Evolutionary conservation across 2,888 invertebrate species (phyloP).

Genomic region (Trissoscelio sp.): DNA sequence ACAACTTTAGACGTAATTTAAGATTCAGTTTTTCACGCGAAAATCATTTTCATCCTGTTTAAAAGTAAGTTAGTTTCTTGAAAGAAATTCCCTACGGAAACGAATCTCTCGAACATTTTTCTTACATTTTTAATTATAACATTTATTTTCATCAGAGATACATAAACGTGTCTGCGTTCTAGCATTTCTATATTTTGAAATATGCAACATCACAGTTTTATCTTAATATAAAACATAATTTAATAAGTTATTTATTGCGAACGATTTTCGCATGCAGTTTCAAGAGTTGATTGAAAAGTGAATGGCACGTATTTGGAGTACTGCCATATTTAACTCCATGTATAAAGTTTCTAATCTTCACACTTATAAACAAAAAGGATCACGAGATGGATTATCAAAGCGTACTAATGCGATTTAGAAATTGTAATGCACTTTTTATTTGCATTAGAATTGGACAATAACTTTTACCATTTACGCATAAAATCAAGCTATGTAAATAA

Average conservation of each 20-base stretch:
- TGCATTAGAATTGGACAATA: background rate
- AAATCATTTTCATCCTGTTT: background rate
- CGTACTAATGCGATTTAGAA: slow-evolving; percentile 30
- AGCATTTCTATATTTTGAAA: no score
- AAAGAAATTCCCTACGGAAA: background rate
- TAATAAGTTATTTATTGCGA: background rate
- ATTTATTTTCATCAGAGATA: background rate
- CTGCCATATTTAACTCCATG: slow-evolving; percentile 13
- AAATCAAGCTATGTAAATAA: slow-evolving; percentile 1
- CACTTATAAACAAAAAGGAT: slow-evolving; percentile 24
- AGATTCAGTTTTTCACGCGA: background rate
- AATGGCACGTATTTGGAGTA: slow-evolving; percentile 24
- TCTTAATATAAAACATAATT: background rate
- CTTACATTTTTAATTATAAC: background rate
- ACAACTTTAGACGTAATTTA: background rate
- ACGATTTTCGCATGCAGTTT: background rate
- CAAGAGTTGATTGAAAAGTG: slow-evolving; percentile 33
- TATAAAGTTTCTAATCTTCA: slow-evolving; percentile 54
- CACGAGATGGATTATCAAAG: slow-evolving; percentile 35
- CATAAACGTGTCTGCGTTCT: background rate
- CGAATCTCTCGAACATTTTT: background rate
- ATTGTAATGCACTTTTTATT: slow-evolving; percentile 4
- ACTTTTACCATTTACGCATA: slow-evolving; percentile 4
- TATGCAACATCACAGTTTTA: no score
- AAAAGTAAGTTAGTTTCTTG: background rate